Percentiles rank a stretch among this genome's conserved stretches.
Evolutionary conservation across 2,113 vertebrate genomes (phyloP).

Genomic region (Engystomops pustulosus): DNA sequence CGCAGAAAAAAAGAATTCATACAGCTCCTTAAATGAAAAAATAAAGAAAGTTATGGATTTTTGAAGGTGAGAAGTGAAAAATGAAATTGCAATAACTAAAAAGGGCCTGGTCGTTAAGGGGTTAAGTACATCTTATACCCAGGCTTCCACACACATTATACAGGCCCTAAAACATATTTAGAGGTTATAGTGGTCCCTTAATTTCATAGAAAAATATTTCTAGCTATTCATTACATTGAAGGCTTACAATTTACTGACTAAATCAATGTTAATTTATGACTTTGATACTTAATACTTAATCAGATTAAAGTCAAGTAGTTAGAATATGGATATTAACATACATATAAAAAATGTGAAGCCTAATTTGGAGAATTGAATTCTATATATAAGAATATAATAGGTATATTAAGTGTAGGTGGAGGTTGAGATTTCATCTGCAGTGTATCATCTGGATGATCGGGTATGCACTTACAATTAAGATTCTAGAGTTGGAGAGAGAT

Average conservation of each 20-base stretch:
- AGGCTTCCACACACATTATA: too few relatives aligned
- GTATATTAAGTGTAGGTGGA: not conserved
- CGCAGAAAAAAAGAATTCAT: too few relatives aligned
- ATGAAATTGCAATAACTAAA: too few relatives aligned
- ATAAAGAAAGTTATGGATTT: too few relatives aligned
- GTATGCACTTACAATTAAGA: not conserved
- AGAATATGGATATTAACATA: not conserved
- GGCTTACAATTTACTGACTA: not conserved
- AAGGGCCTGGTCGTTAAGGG: too few relatives aligned
- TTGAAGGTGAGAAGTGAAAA: too few relatives aligned
- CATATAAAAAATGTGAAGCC: not conserved
- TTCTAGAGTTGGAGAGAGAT: not conserved
- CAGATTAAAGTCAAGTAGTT: not conserved
- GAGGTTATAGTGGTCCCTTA: not conserved
- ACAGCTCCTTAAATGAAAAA: too few relatives aligned
- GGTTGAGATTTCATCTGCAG: not conserved
- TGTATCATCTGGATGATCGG: not conserved
- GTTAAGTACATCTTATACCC: too few relatives aligned
- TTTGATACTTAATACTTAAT: not conserved
- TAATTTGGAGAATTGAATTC: not conserved
- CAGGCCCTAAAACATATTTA: too few relatives aligned
- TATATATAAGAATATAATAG: not conserved
- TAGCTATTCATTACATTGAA: not conserved
- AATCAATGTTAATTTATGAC: not conserved
- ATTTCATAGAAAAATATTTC: not conserved